phyloP scores from a whole-genome alignment of 2,113 vertebrate genomes.

The Calyptomena viridis region DNA sequence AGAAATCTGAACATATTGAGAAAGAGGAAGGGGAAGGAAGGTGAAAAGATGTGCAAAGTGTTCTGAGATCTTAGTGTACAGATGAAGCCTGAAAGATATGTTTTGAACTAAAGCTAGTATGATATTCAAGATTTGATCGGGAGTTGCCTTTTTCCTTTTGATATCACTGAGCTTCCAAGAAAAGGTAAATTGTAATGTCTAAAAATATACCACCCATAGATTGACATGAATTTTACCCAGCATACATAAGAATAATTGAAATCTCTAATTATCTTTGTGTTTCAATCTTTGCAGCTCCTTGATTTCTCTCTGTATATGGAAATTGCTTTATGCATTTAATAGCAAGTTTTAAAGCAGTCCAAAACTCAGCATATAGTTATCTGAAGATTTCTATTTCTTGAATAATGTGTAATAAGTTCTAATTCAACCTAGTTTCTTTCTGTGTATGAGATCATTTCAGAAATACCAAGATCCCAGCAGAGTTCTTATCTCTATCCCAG shows the following conservation, averaged over 20 bases:
- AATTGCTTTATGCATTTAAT: not conserved
- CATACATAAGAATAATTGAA: not conserved
- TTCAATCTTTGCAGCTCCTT: not conserved
- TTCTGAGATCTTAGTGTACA: not conserved
- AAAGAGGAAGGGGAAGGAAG: not conserved
- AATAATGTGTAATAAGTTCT: not conserved
- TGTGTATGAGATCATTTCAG: not conserved
- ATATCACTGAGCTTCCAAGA: not conserved
- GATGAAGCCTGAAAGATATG: not conserved
- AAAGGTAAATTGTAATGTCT: not conserved
- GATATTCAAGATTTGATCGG: not conserved
- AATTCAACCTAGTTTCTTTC: not conserved
- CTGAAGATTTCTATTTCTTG: not conserved
- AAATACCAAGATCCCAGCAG: not conserved
- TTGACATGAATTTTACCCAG: not conserved
- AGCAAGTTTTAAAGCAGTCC: not conserved
- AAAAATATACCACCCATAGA: not conserved
- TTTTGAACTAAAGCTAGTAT: not conserved
- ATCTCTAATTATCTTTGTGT: not conserved
- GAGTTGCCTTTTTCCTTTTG: not conserved
- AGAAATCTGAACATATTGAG: not conserved
- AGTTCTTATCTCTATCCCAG: not conserved
- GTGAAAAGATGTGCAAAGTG: not conserved
- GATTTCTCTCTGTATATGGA: not conserved
- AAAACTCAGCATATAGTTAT: not conserved